Evolutionary conservation across 2,888 invertebrate species (phyloP).

Genomic region (Agrotis exclamationis): DNA sequence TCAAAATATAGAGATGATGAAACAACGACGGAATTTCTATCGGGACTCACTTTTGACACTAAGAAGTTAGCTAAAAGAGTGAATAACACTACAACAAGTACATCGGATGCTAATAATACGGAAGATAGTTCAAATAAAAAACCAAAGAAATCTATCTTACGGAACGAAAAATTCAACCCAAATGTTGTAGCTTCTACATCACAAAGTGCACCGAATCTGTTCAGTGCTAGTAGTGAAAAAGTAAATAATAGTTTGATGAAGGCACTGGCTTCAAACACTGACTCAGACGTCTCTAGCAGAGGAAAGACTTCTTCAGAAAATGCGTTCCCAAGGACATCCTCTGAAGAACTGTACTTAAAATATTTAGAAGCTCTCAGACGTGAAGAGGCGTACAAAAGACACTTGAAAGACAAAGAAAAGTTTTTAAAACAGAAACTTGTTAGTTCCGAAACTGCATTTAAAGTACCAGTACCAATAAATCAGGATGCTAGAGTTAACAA

Average conservation of each 20-base stretch:
- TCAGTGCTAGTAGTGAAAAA: constrained; percentile 70
- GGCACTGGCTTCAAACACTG: constrained; percentile 75
- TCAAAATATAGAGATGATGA: constrained; percentile 92
- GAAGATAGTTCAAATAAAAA: constrained; percentile 70
- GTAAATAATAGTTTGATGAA: constrained; percentile 68
- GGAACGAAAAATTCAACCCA: constrained; percentile 82
- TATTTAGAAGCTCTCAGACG: constrained; percentile 83
- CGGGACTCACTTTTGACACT: constrained; percentile 82
- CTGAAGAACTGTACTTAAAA: constrained; percentile 84
- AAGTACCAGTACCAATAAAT: constrained; percentile 66
- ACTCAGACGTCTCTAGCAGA: constrained; percentile 82
- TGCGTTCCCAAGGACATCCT: constrained; percentile 79
- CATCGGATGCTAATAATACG: constrained; percentile 82
- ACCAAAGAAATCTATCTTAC: constrained; percentile 86
- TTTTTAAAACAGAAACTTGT: constrained; percentile 85
- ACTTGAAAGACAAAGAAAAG: constrained; percentile 83
- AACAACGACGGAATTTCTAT: constrained; percentile 86
- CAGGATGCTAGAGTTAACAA: constrained; percentile 72
- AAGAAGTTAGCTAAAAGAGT: constrained; percentile 73
- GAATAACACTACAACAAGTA: constrained; percentile 81
- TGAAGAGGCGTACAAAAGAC: constrained; percentile 83
- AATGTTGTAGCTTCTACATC: constrained; percentile 83
- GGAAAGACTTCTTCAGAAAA: constrained; percentile 79
- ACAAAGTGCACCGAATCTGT: constrained; percentile 87
- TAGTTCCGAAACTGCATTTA: constrained; percentile 78